These are phyloP conservation scores for Indicator maculatus DNA, from an alignment of 2,113 vertebrate genomes.

Conservation along the genomic window DNA sequence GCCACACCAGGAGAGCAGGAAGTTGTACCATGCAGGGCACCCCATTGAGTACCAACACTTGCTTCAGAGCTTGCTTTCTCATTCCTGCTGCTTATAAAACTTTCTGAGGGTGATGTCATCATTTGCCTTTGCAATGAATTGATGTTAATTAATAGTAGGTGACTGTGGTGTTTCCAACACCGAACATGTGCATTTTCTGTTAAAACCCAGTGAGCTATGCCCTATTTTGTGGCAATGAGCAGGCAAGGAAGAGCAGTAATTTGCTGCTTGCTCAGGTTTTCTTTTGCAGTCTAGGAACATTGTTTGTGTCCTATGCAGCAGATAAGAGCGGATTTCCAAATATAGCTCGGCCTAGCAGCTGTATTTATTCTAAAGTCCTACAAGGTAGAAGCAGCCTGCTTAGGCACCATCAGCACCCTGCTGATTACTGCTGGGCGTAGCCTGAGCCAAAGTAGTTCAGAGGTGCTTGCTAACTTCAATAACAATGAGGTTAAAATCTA, in stretches of 20 bases:
- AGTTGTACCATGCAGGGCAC: background rate
- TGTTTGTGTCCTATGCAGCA: background rate
- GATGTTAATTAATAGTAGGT: background rate
- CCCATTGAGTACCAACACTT: background rate
- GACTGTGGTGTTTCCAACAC: background rate
- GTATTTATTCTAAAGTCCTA: background rate
- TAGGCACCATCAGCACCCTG: background rate
- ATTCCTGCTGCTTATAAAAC: background rate
- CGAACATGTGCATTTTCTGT: background rate
- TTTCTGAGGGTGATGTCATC: background rate
- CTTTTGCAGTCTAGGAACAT: background rate
- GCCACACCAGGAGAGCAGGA: background rate
- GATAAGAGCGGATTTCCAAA: background rate
- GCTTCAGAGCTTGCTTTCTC: background rate
- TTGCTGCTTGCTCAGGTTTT: background rate
- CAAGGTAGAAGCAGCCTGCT: background rate
- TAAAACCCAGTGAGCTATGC: background rate
- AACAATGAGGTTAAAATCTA: background rate
- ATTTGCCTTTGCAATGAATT: background rate
- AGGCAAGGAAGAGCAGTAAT: background rate
- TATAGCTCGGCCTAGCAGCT: background rate
- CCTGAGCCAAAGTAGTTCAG: background rate
- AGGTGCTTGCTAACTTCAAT: background rate
- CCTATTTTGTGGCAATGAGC: background rate
- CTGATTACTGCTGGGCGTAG: background rate